phyloP scores from a whole-genome alignment of 2,113 vertebrate genomes.

The Cyphomyrus discorhynchus region DNA sequence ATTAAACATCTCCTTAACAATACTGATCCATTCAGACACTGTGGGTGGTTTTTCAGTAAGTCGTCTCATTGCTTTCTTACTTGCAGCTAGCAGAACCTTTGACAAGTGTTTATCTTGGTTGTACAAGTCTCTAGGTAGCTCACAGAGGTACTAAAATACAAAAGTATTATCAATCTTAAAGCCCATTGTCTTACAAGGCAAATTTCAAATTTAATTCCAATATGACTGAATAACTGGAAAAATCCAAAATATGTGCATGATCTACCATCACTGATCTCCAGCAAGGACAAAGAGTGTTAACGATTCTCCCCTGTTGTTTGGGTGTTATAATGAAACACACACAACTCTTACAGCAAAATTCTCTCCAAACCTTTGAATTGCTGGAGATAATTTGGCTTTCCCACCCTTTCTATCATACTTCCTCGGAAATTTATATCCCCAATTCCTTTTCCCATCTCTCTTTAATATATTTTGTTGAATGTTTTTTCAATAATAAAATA shows the following conservation, averaged over 20 bases:
- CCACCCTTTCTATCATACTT: too few species aligned
- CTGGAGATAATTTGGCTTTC: too few species aligned
- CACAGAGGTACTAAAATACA: neutral
- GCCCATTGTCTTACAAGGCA: neutral
- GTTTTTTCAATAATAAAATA: too few species aligned
- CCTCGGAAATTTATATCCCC: too few species aligned
- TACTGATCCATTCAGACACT: neutral
- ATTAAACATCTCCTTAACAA: neutral
- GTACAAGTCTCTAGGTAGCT: neutral
- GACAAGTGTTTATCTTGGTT: neutral
- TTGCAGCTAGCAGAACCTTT: neutral
- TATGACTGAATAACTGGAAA: neutral
- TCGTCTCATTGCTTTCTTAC: neutral
- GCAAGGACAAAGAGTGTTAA: neutral
- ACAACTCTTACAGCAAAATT: too few species aligned
- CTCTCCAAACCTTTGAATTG: too few species aligned
- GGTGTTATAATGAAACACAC: too few species aligned
- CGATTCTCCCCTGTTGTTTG: too few species aligned
- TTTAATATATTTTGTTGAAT: too few species aligned
- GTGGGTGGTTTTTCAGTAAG: neutral
- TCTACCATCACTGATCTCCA: neutral
- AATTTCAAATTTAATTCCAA: neutral
- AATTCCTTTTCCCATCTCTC: too few species aligned
- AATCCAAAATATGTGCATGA: neutral
- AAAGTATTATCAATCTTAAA: neutral